Evolutionary conservation across 2,888 invertebrate genomes (phyloP).

Genomic region (Napeogenes sylphis): DNA sequence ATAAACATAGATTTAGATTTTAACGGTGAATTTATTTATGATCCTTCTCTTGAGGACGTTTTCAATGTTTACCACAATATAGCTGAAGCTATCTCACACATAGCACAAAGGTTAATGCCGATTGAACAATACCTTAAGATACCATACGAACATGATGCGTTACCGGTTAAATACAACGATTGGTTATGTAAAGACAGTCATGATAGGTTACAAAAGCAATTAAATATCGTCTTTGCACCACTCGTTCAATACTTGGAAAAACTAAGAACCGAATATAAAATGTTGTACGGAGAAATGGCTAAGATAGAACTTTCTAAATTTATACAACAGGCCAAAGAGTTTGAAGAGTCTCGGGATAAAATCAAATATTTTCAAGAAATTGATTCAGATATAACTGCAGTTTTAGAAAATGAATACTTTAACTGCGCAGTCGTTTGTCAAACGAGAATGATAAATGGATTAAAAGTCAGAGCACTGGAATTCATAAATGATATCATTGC

Average conservation of each 20-base stretch:
- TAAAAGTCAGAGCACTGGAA: constrained; percentile 77
- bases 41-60: constrained; percentile 79
- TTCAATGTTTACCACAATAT: constrained; percentile 77
- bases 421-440: constrained; percentile 81
- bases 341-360: constrained; percentile 79
- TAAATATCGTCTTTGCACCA: constrained; percentile 76
- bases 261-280: constrained; percentile 75
- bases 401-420: constrained; percentile 83
- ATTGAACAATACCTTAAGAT: constrained; percentile 72
- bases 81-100: constrained; percentile 73
- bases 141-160: constrained; percentile 62
- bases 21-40: constrained; percentile 74
- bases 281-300: constrained; percentile 74
- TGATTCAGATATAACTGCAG: constrained; percentile 78
- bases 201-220: constrained; percentile 66
- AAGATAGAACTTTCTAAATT: constrained; percentile 65
- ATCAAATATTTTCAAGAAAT: constrained; percentile 79
- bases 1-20: constrained; percentile 78
- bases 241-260: constrained; percentile 73
- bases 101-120: constrained; percentile 79
- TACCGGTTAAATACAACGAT: constrained; percentile 78
- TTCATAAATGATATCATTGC: constrained; percentile 80
- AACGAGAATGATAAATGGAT: constrained; percentile 78
- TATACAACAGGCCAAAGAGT: constrained; percentile 71
- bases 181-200: constrained; percentile 76